Percentiles rank a stretch among this genome's conserved stretches.
phyloP scores from a whole-genome alignment of 1,140 invertebrate genomes.

The Parapsyche elsis region DNA sequence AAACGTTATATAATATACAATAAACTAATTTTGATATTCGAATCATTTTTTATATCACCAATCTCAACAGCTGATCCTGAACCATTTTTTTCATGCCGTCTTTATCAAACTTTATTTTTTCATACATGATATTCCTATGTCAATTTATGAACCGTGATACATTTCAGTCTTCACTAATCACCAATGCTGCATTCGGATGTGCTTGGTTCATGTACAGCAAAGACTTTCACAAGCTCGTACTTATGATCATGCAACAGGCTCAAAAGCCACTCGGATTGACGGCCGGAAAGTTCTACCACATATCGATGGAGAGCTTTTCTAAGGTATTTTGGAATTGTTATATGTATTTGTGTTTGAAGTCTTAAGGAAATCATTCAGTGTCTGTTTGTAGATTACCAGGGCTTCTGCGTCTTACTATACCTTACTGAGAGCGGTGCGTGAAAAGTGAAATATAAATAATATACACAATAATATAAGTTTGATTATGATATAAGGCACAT shows the following conservation, averaged over 20 bases:
- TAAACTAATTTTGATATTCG: too few relatives aligned
- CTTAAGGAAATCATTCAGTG: neutral
- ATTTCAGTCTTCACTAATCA: conserved; percentile 35
- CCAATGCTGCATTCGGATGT: conserved; percentile 45
- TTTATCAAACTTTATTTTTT: too few relatives aligned
- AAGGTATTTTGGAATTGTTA: conserved; percentile 18
- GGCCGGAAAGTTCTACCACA: conserved; percentile 45
- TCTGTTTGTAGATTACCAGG: conserved; percentile 34
- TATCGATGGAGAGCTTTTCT: conserved; percentile 46
- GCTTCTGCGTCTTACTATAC: conserved; percentile 35
- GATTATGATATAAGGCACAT: too few relatives aligned
- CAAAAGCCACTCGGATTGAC: conserved; percentile 46
- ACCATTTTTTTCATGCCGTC: too few relatives aligned
- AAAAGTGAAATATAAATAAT: neutral
- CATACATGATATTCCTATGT: too few relatives aligned
- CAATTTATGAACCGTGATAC: too few relatives aligned
- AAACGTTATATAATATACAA: neutral
- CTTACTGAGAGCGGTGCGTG: conserved; percentile 24
- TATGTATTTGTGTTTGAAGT: too few relatives aligned
- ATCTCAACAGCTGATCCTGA: too few relatives aligned
- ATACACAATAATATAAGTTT: too few relatives aligned
- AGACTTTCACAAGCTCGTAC: conserved; percentile 25
- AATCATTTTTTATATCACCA: too few relatives aligned
- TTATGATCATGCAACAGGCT: conserved; percentile 40
- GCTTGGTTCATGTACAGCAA: conserved; percentile 41